Conservation (phyloP, 2,113 vertebrate species). For the Pedionomus torquatus region DNA sequence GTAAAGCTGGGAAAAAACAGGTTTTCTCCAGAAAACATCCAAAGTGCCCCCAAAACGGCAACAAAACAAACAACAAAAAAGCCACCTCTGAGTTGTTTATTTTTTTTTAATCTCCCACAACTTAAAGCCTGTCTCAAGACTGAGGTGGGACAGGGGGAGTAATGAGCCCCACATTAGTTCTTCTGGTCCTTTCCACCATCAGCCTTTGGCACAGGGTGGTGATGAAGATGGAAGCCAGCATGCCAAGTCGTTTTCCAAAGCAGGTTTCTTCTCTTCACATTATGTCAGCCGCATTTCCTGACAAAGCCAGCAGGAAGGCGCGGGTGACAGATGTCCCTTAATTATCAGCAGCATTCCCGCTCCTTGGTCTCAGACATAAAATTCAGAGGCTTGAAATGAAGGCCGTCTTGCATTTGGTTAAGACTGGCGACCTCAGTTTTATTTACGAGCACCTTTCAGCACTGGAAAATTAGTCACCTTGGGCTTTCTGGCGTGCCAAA, state of each 20-base stretch:
- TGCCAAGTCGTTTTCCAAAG: background rate
- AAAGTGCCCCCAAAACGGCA: background rate
- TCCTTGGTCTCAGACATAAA: background rate
- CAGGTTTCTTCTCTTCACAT: slow-evolving; percentile 37
- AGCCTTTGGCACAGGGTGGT: background rate
- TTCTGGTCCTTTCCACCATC: background rate
- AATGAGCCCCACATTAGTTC: background rate
- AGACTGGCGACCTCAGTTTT: background rate
- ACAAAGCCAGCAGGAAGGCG: slow-evolving; percentile 31
- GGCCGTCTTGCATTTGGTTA: background rate
- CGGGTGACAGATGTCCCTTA: slow-evolving; percentile 61
- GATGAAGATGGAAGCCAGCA: background rate
- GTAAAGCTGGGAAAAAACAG: background rate
- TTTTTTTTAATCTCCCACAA: accelerated
- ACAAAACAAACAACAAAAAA: background rate
- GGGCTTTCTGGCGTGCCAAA: background rate
- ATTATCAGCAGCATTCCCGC: background rate
- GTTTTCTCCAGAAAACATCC: background rate
- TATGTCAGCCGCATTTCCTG: slow-evolving; percentile 56
- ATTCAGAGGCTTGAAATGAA: background rate
- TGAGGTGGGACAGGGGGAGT: background rate
- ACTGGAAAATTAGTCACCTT: background rate
- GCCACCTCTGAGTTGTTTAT: accelerated
- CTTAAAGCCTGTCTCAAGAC: background rate
- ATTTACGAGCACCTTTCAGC: background rate